Evolutionary conservation across 2,797 vertebrate species (phyloP).

Genomic region (Betta splendens): DNA sequence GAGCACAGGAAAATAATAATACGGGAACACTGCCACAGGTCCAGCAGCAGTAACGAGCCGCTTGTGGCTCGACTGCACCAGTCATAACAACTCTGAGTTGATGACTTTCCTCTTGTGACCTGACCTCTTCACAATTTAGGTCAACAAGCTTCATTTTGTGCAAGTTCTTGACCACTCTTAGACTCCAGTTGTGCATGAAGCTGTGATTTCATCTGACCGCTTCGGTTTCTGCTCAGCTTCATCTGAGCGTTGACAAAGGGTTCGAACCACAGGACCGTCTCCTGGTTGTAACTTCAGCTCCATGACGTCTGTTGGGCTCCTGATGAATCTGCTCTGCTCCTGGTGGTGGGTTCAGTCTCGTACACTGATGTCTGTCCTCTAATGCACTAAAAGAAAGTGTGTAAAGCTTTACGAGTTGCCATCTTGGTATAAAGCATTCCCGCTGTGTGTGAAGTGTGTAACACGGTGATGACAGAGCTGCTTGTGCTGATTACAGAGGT

Average conservation of each 20-base stretch:
- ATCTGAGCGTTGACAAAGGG: constrained; percentile 18
- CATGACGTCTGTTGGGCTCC: constrained; percentile 17
- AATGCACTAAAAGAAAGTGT: constrained; percentile 1
- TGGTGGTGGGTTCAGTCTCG: too few species aligned
- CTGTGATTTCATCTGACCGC: constrained; percentile 17
- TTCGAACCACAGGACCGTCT: constrained; percentile 33
- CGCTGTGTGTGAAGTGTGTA: constrained; percentile 10
- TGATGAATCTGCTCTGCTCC: too few species aligned
- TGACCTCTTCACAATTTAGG: too few species aligned
- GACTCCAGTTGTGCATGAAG: too few species aligned
- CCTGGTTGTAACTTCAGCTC: constrained; percentile 34
- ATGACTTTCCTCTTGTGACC: too few species aligned
- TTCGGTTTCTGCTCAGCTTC: constrained; percentile 1
- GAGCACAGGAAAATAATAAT: too few species aligned
- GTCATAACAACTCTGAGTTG: too few species aligned
- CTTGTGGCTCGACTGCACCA: too few species aligned
- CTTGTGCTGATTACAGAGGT: constrained; percentile 58
- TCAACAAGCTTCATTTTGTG: too few species aligned
- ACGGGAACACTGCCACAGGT: too few species aligned
- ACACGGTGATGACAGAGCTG: constrained; percentile 43
- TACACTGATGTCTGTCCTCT: constrained; percentile 1
- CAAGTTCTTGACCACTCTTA: too few species aligned
- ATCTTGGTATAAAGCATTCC: neutral
- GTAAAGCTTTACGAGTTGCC: constrained; percentile 15
- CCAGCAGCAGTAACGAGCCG: too few species aligned